Conservation (phyloP, 2,888 invertebrate species). For the Adela reaumurella region DNA sequence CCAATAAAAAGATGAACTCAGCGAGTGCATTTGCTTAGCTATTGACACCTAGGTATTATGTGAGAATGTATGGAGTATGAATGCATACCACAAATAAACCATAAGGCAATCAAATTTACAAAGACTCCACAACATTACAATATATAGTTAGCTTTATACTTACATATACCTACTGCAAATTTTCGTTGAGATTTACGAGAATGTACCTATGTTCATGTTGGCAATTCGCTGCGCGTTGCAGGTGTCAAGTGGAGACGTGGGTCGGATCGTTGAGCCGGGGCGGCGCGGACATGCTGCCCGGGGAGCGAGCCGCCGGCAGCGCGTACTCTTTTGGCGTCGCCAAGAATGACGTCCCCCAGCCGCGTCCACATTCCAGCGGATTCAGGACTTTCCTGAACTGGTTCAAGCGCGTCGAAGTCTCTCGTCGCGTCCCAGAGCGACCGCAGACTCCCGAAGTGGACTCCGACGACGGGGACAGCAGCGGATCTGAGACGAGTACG, state of each 20-base stretch:
- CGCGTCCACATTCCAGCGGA: conserved; percentile 44
- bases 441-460: conserved; percentile 8
- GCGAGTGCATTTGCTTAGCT: too few relatives aligned
- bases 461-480: conserved; percentile 39
- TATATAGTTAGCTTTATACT: too few relatives aligned
- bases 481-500: conserved; percentile 67
- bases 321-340: conserved; percentile 1
- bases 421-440: conserved; percentile 19
- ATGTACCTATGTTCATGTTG: not conserved
- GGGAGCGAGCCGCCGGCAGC: conserved; percentile 11
- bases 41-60: too few relatives aligned
- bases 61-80: too few relatives aligned
- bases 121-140: too few relatives aligned
- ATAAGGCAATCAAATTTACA: too few relatives aligned
- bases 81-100: too few relatives aligned
- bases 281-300: conserved; percentile 6
- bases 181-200: too few relatives aligned
- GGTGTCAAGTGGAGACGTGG: not conserved
- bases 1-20: too few relatives aligned
- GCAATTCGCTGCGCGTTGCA: not conserved
- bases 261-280: not conserved
- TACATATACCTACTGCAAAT: too few relatives aligned
- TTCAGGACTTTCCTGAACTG: conserved; percentile 66
- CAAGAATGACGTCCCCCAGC: conserved; percentile 16
- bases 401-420: conserved; percentile 60